Evolutionary conservation across 2,797 vertebrate species (phyloP).

Genomic region (Myotis findleyi): DNA sequence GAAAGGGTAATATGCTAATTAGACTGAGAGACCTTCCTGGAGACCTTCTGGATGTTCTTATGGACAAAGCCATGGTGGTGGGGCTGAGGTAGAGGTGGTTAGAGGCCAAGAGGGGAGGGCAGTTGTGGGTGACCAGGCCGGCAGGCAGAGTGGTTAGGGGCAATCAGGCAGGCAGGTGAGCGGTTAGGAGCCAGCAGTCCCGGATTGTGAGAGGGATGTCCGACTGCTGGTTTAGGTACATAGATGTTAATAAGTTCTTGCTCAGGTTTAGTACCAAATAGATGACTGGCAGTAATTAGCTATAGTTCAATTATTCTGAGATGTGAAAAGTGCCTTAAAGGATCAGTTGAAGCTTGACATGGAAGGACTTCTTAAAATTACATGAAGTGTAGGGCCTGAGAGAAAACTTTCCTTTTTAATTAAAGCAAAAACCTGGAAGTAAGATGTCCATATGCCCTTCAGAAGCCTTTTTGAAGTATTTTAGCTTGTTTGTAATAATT

Average conservation of each 20-base stretch:
- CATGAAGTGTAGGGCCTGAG: not conserved
- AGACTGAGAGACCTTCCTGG: too few species aligned
- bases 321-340: not conserved
- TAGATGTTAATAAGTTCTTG: not conserved
- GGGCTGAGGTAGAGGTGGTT: too few species aligned
- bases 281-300: slow-evolving; percentile 6
- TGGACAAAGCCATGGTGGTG: too few species aligned
- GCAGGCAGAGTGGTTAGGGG: too few species aligned
- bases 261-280: not conserved
- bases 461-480: slow-evolving; percentile 2
- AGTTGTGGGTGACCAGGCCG: too few species aligned
- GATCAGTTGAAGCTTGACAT: not conserved
- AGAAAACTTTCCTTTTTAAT: slow-evolving; percentile 23
- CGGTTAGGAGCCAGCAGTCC: too few species aligned
- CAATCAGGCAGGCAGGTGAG: too few species aligned
- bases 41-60: too few species aligned
- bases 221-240: not conserved
- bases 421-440: slow-evolving; percentile 16
- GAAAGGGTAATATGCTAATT: too few species aligned
- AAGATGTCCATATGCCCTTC: not conserved
- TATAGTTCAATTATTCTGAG: slow-evolving; percentile 27
- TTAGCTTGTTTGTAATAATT: slow-evolving; percentile 10
- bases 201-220: too few species aligned
- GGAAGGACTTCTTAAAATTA: slow-evolving; percentile 48
- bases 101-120: too few species aligned